Base-by-base conservation (phyloP, 2,797 vertebrate genomes). In the Otolemur crassicaudatus region DNA sequence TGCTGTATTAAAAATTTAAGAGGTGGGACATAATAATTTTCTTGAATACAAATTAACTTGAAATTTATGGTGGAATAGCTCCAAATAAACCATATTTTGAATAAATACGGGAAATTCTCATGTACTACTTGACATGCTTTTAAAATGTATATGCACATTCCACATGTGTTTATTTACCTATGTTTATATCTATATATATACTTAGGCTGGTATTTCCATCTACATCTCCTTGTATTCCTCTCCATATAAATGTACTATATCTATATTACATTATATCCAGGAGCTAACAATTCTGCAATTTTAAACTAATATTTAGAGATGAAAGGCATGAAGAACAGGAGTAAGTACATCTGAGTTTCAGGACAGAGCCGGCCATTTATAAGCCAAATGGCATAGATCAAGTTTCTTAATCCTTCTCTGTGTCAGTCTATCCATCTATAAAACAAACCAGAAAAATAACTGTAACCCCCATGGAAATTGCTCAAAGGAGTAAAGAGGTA, bases 41-140 rank as follows among this genome's bases (percentile, higher is more conserved):
- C 69, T 89, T 79, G 46, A 89, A 70, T 89, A 22, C 34, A 86
- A 94, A 75, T 88, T 67, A 63, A 16, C 27, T 91, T 93, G 61
- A n/a, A 20, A 69, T 60, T 63, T 69, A 77, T 34, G 10, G 37
- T 40, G 69, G 77, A 75, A 53, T 86, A 20, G 37, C 43, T 63
- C 7, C 46, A 80, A 94, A 85, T 79, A 72, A 96, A 93, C 34
- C 19, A 31, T 27, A 58, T 5, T 83, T 69, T 69, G 56, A 91
- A 43, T 43, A 17, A 53, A 75, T 86, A 43, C 0, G 69, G 46
- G 92, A 81, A 96, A 31, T 43, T 25, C 4, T 79, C 40, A n/a
- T 56, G 3, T 94, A 85, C 37, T 5, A 85, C 9, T 85, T 46
- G 19, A 67, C 19, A 72, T 70, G 14, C 20, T 61, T 83, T 79